A percentile compares a stretch with the other conserved stretches of the same genome.
Evolutionary conservation across 2,797 vertebrate genomes (phyloP).

Genomic region (Microctenopoma steveboyesi): DNA sequence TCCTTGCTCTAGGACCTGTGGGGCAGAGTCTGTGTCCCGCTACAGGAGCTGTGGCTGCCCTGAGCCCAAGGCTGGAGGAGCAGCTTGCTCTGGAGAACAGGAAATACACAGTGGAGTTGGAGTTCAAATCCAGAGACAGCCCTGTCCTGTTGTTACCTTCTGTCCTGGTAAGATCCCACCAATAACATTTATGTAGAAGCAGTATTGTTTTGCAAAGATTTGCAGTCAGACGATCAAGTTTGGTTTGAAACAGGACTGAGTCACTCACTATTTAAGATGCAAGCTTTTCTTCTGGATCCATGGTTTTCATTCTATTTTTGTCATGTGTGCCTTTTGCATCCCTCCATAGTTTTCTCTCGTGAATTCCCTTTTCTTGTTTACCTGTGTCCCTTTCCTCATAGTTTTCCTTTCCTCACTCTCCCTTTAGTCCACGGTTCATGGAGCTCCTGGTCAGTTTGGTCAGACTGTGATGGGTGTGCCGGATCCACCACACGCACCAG

Average conservation of each 20-base stretch:
- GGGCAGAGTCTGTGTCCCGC: constrained; percentile 82
- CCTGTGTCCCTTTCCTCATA: not conserved
- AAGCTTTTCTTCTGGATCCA: not conserved
- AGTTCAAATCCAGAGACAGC: constrained; percentile 84
- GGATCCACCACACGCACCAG: constrained; percentile 82
- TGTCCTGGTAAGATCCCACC: constrained; percentile 84
- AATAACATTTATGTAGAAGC: not conserved
- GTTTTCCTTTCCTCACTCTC: not conserved
- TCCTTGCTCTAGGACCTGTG: constrained; percentile 87
- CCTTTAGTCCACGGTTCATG: constrained; percentile 85
- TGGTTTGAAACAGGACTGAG: not conserved
- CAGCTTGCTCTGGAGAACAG: constrained; percentile 75
- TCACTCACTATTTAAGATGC: not conserved
- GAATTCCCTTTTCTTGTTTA: not conserved
- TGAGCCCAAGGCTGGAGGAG: constrained; percentile 79
- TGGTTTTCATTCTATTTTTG: not conserved
- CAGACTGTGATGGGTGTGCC: constrained; percentile 80
- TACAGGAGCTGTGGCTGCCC: constrained; percentile 90
- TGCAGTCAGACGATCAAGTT: not conserved
- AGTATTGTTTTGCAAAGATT: not conserved
- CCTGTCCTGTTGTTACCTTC: constrained; percentile 79
- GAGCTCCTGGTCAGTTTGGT: constrained; percentile 87
- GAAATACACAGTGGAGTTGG: constrained; percentile 78
- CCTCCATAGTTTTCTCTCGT: not conserved
- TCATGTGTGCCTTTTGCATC: not conserved